Evolutionary conservation across 1,140 invertebrate species (phyloP), one percentile per base, ranked within the genome.

Genomic region (silkworm (Bombyx mori)): DNA sequence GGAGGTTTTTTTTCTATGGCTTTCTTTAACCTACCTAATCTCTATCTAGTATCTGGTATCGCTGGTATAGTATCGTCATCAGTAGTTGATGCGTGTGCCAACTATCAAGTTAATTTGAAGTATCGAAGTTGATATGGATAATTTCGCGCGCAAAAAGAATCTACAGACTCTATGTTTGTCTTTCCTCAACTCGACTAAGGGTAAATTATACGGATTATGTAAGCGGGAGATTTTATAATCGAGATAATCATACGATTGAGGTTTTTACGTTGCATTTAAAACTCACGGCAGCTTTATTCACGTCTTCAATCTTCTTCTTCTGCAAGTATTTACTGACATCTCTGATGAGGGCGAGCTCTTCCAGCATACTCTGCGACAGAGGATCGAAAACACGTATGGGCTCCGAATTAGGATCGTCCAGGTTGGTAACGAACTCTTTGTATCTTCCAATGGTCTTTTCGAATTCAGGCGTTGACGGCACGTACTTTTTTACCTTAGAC

Each of bases 251-350:
- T 45, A 10, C 10, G 10, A 9, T 8, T 35, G 26, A 35, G 0
- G 26, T 35, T 35, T 35, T 35, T 35, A 35, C 2, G 4, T 35
- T 5, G 26, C 26, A 35, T 35, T 35, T 35, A 5, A 3, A 48
- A 55, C 66, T 68, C 50, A 77, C 78, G 42, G 65, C 73, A 8
- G 67, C 66, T 42, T 72, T 80, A 12, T 51, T 67, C 26, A 76
- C 57, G 48, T 78, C 76, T 0, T 82, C 75, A 0, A 77, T 66
- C 46, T 79, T 81, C 61, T 82, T 82, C 35, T 55, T 59, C 62
- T 79, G 75, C 44, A 84, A 46, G 0, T 68, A 61, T 10, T 52
- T 58, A 49, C 76, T 79, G 43, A 81, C 63, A 43, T 79, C 75
- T 42, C 81, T 69, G 35, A 78, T 79, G 3, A 82, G 60, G 1